Percentiles rank a stretch among this genome's conserved stretches.
These are phyloP conservation scores for Saimiri boliviensis DNA, from an alignment of 2,113 vertebrate species.

Conservation along the genomic window DNA sequence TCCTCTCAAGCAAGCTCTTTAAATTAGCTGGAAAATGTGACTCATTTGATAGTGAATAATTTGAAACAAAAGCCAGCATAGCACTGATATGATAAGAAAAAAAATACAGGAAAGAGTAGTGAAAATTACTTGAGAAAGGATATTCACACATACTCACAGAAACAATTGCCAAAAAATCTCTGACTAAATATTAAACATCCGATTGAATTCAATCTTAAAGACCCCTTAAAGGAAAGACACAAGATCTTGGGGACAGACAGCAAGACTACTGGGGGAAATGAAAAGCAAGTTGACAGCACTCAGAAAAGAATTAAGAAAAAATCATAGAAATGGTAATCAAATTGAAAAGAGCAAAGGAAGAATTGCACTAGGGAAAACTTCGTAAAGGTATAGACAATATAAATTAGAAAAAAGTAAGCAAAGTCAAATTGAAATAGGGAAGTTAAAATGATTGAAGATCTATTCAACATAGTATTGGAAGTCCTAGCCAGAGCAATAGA, in stretches of 20 bases:
- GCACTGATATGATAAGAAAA: background rate
- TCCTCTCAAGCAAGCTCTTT: background rate
- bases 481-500: too few species aligned
- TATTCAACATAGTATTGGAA: too few species aligned
- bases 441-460: background rate
- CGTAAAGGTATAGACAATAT: background rate
- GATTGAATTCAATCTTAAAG: too few species aligned
- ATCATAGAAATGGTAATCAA: background rate
- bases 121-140: background rate
- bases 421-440: background rate
- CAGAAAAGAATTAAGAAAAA: background rate
- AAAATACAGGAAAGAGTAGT: background rate
- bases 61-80: background rate
- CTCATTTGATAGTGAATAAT: background rate
- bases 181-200: background rate
- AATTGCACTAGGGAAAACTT: background rate
- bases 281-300: background rate
- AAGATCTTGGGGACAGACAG: background rate
- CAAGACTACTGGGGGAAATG: background rate
- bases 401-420: background rate
- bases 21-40: background rate
- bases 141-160: background rate
- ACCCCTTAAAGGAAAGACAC: background rate
- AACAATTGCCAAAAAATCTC: background rate
- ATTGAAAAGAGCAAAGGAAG: background rate